These are phyloP conservation scores for Chascanopsetta lugubris DNA, from an alignment of 2,113 vertebrate species.

Conservation along the genomic window DNA sequence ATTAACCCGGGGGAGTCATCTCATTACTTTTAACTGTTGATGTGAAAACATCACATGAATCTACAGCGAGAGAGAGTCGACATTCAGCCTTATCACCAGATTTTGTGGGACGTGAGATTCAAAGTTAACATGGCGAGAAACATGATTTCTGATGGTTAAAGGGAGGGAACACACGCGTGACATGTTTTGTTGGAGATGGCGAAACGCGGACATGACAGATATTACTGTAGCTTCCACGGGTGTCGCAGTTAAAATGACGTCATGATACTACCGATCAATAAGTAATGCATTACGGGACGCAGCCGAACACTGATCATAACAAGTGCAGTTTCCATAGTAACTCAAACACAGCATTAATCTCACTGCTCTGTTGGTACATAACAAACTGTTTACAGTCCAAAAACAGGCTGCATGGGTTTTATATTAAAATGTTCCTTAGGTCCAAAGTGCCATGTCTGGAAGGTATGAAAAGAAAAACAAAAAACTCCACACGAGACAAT, in stretches of 20 bases:
- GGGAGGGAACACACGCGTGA: constrained; percentile 1
- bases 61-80: too few species aligned
- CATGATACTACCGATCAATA: constrained; percentile 20
- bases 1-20: constrained; percentile 23
- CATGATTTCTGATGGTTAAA: constrained; percentile 1
- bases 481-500: constrained; percentile 51
- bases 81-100: background rate
- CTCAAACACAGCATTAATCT: constrained; percentile 37
- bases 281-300: constrained; percentile 33
- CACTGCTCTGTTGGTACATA: constrained; percentile 31
- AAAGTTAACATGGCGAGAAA: constrained; percentile 16
- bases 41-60: constrained; percentile 19
- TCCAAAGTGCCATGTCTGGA: constrained; percentile 73
- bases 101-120: constrained; percentile 9
- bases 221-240: background rate
- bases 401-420: too few species aligned
- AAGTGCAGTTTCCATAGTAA: constrained; percentile 34
- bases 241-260: constrained; percentile 2
- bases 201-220: constrained; percentile 7
- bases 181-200: background rate
- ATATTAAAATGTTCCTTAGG: constrained; percentile 49
- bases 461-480: constrained; percentile 45
- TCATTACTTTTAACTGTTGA: constrained; percentile 16
- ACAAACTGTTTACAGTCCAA: constrained; percentile 35
- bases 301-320: constrained; percentile 18